Evolutionary conservation across 2,888 invertebrate genomes (phyloP), one percentile per base, ranked within the genome.

Genomic region (Diaperis boleti): DNA sequence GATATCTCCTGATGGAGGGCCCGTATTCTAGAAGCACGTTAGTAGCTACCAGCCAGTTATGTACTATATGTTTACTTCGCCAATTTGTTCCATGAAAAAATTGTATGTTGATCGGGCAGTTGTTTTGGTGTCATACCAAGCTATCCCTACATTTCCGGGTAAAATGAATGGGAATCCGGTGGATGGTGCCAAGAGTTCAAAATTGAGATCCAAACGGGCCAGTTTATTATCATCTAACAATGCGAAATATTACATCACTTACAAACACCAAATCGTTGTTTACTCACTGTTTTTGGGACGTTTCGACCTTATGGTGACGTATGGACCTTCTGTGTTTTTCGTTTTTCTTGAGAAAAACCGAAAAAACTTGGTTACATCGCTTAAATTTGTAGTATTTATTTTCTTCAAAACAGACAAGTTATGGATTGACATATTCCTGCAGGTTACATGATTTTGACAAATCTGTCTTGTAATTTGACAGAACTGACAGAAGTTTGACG

Each of bases 101-200:
- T 74, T 76, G 65, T 76, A 73, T 26, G 78, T 75, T 31, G 76
- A 75, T 54, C 78, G 83, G 3, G 82, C 81, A 1, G 87, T 87
- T 0, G 88, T 86, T 18, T 85, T 82, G 7, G 83, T 83, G 68
- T 88, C 87, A 64, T 88, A 85, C 89, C 89, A 89, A 0, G 89
- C 89, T 10, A 89, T 86, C 0, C 91, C 91, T 0, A 89, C 83
- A 64, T 87, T 85, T 55, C 90, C 90, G 13, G 89, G 89, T 64
- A 92, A 81, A 71, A 88, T 89, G 74, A 91, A 88, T 22, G 91
- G 84, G 75, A 88, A 88, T 17, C 89, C 89, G 55, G 83, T 82
- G 0, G 87, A 86, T 2, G 81, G 77, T 7, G 87, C 87, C 11
- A 91, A 79, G 17, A 90, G 76, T 72, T 90, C 90, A 85, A 89